Evolutionary conservation across 2,888 invertebrate species (phyloP).

Genomic region (Lacanobia oleracea): DNA sequence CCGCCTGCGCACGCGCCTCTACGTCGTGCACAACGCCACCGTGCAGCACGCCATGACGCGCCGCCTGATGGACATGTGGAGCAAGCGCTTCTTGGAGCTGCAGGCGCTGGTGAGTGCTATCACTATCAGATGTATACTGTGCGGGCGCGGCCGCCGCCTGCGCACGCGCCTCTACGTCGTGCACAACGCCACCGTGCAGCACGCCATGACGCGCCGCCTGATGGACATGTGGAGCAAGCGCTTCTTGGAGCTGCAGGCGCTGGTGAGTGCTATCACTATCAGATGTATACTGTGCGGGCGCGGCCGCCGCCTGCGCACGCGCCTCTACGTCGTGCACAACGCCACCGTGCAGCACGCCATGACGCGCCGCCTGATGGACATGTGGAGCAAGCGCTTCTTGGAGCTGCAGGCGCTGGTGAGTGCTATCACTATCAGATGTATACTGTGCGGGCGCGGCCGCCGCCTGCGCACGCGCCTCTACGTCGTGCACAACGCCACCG

Average conservation of each 20-base stretch:
- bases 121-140: slow-evolving; percentile 18
- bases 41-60: slow-evolving; percentile 76
- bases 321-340: slow-evolving; percentile 60
- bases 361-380: slow-evolving; percentile 70
- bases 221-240: slow-evolving; percentile 77
- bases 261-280: slow-evolving; percentile 61
- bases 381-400: slow-evolving; percentile 80
- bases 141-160: slow-evolving; percentile 18
- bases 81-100: slow-evolving; percentile 77
- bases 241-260: slow-evolving; percentile 78
- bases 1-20: too few relatives aligned
- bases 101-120: slow-evolving; percentile 72
- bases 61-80: slow-evolving; percentile 76
- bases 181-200: slow-evolving; percentile 74
- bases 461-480: too few relatives aligned
- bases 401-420: slow-evolving; percentile 76
- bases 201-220: slow-evolving; percentile 73
- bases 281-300: too few relatives aligned
- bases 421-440: too few relatives aligned
- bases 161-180: slow-evolving; percentile 26
- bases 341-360: slow-evolving; percentile 75
- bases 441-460: slow-evolving; percentile 46
- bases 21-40: slow-evolving; percentile 65
- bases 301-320: too few relatives aligned
- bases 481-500: slow-evolving; percentile 66